A percentile compares a stretch with the other conserved stretches of the same genome.
Conservation (phyloP, 2,888 invertebrate species). For the Drosophila anceps region DNA sequence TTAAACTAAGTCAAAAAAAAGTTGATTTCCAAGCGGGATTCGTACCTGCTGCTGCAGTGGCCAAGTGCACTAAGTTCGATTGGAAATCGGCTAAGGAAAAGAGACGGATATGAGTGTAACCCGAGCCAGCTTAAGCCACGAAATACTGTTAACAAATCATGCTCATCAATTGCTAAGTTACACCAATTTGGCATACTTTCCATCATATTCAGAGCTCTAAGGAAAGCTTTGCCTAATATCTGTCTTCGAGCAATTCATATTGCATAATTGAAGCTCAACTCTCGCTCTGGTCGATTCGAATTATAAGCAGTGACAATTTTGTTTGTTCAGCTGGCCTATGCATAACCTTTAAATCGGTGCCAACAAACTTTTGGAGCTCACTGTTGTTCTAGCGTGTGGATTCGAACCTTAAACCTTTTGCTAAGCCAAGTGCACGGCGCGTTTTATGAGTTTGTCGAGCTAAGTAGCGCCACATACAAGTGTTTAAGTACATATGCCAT, state of each 20-base stretch:
- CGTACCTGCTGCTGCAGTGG: too few relatives aligned
- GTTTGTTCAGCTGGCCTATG: not conserved
- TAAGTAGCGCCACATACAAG: conserved; percentile 16
- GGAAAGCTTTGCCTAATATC: not conserved
- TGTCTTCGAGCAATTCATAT: too few relatives aligned
- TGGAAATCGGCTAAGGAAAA: too few relatives aligned
- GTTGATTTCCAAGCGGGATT: not conserved
- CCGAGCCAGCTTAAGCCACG: not conserved
- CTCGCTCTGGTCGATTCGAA: not conserved
- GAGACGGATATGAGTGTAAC: too few relatives aligned
- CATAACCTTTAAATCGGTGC: not conserved
- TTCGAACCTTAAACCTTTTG: not conserved
- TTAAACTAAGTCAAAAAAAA: not conserved
- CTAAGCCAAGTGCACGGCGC: conserved; percentile 1
- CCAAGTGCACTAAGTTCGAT: too few relatives aligned
- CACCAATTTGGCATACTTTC: too few relatives aligned
- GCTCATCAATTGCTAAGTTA: too few relatives aligned
- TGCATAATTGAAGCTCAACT: not conserved
- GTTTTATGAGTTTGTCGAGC: conserved; percentile 5
- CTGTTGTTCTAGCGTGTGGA: not conserved
- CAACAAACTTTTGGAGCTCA: not conserved
- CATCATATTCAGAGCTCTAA: not conserved
- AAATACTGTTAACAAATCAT: too few relatives aligned
- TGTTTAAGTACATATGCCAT: conserved; percentile 31
- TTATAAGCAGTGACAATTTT: not conserved